Evolutionary conservation across 2,113 vertebrate species (phyloP).

Genomic region (Corythaeola cristata): DNA sequence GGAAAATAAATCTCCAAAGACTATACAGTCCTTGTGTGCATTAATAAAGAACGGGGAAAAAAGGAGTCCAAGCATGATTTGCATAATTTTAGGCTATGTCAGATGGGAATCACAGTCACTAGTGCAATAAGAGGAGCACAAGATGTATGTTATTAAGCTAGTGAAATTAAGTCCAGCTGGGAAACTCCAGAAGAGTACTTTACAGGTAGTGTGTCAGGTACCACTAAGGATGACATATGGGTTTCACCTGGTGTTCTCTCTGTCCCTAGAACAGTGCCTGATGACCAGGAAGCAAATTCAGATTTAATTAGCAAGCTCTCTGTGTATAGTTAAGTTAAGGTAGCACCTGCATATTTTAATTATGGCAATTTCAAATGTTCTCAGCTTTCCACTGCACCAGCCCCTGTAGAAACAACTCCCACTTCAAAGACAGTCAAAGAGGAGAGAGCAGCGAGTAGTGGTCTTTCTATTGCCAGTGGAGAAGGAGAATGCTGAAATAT

Average conservation of each 20-base stretch:
- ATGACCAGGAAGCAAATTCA: neutral
- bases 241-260: neutral
- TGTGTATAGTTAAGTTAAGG: neutral
- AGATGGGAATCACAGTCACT: neutral
- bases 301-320: neutral
- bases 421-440: neutral
- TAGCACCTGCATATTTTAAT: neutral
- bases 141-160: neutral
- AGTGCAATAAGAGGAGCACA: neutral
- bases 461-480: neutral
- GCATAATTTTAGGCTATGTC: neutral
- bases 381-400: neutral
- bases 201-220: neutral
- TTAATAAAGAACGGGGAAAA: neutral
- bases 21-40: neutral
- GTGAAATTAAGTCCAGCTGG: neutral
- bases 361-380: neutral
- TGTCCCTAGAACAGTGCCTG: neutral
- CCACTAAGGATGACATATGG: neutral
- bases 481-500: neutral
- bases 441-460: neutral
- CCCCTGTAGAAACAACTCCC: neutral
- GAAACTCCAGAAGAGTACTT: neutral
- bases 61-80: neutral
- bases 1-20: conserved; percentile 37